A percentile compares a stretch with the other conserved stretches of the same genome.
Conservation (phyloP, 2,113 vertebrate genomes). For the Nothobranchius kuhntae region DNA sequence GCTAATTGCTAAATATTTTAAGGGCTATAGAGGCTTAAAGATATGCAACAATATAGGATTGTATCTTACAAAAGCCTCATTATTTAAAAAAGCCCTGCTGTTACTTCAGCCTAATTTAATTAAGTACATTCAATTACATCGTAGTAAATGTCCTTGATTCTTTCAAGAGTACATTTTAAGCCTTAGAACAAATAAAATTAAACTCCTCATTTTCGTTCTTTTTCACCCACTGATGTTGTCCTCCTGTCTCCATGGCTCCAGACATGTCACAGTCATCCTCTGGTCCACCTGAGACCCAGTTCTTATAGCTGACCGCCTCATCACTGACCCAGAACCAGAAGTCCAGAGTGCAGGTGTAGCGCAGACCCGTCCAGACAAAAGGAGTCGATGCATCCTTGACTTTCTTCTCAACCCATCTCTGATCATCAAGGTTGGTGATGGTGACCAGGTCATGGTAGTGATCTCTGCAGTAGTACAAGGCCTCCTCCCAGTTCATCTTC, state of each 20-base stretch:
- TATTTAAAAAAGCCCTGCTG: too few relatives aligned
- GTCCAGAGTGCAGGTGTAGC: conserved; percentile 36
- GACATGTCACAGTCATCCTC: background rate
- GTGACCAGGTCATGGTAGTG: conserved; percentile 30
- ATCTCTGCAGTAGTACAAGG: conserved; percentile 34
- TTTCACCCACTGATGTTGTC: conserved; percentile 18
- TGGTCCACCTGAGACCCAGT: background rate
- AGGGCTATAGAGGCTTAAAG: too few relatives aligned
- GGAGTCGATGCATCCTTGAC: background rate
- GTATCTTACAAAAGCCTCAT: too few relatives aligned
- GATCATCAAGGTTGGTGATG: background rate
- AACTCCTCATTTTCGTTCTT: accelerated
- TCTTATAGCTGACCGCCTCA: background rate
- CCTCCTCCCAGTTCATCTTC: conserved; percentile 16
- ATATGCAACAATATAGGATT: too few relatives aligned
- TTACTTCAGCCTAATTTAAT: too few relatives aligned
- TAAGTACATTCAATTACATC: too few relatives aligned
- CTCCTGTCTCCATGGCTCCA: conserved; percentile 16
- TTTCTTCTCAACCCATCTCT: conserved; percentile 8
- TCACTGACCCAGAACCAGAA: conserved; percentile 51
- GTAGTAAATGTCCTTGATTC: too few relatives aligned
- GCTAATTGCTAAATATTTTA: too few relatives aligned
- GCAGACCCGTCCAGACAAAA: conserved; percentile 41
- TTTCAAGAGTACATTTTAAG: too few relatives aligned
- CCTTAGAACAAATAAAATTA: conserved; percentile 39